These are phyloP conservation scores for Dendroctonus ponderosae DNA, from an alignment of 1,140 invertebrate species.

Conservation along the genomic window DNA sequence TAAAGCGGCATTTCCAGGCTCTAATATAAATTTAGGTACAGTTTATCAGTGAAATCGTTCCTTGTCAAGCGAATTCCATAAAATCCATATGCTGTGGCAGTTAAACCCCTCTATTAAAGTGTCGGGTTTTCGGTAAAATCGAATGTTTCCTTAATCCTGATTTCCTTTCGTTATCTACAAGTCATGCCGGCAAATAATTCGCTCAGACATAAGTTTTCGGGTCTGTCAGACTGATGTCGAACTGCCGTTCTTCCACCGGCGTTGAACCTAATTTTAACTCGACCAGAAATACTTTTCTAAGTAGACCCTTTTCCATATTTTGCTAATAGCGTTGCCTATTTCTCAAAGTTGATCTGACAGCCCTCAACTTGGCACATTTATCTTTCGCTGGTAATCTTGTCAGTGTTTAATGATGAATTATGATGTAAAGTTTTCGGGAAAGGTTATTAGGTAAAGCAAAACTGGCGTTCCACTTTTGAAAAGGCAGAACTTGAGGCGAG, in stretches of 20 bases:
- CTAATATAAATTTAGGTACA: no score
- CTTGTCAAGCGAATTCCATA: neutral
- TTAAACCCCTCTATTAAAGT: conserved; percentile 43
- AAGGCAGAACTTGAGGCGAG: no score
- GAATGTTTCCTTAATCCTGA: conserved; percentile 33
- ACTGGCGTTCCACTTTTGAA: no score
- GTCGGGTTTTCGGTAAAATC: conserved; percentile 41
- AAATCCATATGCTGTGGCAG: conserved; percentile 39
- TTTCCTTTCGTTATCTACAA: conserved; percentile 37
- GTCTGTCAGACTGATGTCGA: conserved; percentile 33
- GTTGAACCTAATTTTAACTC: conserved; percentile 18
- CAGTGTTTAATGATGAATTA: conserved; percentile 27
- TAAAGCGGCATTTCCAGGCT: no score
- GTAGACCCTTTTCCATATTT: conserved; percentile 31
- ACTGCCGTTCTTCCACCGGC: conserved; percentile 9
- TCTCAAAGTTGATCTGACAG: conserved; percentile 28
- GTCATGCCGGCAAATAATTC: conserved; percentile 43
- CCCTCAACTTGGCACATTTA: conserved; percentile 27
- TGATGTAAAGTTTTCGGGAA: conserved; percentile 23
- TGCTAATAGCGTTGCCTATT: conserved; percentile 29
- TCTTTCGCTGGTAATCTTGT: conserved; percentile 26
- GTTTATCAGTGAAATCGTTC: no score
- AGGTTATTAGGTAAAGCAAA: conserved; percentile 21
- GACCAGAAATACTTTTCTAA: conserved; percentile 13
- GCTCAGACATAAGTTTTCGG: conserved; percentile 16